Base-by-base conservation (phyloP, 2,797 vertebrate species). In the Takifugu rubripes region DNA sequence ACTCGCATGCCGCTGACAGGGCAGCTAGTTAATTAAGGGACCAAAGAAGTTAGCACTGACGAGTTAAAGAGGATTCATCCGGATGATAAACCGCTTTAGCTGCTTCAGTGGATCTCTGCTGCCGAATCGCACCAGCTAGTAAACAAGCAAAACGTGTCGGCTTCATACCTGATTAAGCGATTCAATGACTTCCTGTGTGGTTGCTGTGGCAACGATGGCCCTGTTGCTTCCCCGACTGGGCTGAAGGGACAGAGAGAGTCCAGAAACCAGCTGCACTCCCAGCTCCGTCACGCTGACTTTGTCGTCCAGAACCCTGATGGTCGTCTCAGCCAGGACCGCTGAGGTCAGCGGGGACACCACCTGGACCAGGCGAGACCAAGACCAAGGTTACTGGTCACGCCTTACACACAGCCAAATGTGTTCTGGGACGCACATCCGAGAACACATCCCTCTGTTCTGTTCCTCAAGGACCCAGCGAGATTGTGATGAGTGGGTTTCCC, bases 241-340 rank as follows among this genome's bases (percentile, higher is more conserved):
- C 73, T 94, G 94, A 68, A 95, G 78, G 56, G 93, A 93, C 26
- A 97, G 91, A 0, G 93, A 92, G 61, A 96, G 87, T 0, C 94
- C 95, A 0, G 94, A 92, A 31, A 97, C 92, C 85, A 97, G 83
- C 79, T 95, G 93, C 67, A 96, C 93, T 7, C 93, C 92, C 2
- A 96, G 87, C 86, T 95, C 93, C 0, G 92, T 93, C 78, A 97
- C 90, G 10, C 93, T 93, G 85, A 97, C 95, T 85, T 94, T 96
- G 69, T 97, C 94, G 0, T 96, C 95, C 71, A 93, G 74, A 56
- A 97, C 95, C 0, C 88, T 90, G 84, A 97, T 81, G 25, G 86
- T 92, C 86, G 88, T 92, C 81, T 96, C 94, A 0, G 92, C 94
- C 82, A 97, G 64, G 81, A 94, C 92, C 6, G 88, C 83, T 0